These are phyloP conservation scores for Danaus plexippus DNA, from an alignment of 1,140 invertebrate genomes.

Conservation along the genomic window DNA sequence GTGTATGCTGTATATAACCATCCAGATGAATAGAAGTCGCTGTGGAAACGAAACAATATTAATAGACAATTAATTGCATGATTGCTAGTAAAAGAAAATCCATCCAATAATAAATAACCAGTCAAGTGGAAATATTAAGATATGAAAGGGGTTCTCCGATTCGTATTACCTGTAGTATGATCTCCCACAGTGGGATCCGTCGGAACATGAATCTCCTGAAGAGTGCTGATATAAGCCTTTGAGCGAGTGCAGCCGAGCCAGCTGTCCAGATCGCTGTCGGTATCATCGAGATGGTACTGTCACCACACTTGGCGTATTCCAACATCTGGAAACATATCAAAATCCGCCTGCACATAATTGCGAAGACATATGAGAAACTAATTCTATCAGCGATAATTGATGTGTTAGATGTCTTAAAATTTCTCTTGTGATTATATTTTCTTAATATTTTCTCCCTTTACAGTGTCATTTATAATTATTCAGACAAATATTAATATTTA, in stretches of 20 bases:
- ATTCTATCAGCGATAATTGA: too few species aligned
- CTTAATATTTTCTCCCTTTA: too few species aligned
- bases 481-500: too few species aligned
- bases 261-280: slow-evolving; percentile 52
- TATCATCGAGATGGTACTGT: slow-evolving; percentile 68
- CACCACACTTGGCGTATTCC: slow-evolving; percentile 61
- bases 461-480: too few species aligned
- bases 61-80: too few species aligned
- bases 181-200: slow-evolving; percentile 50
- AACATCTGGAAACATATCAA: slow-evolving; percentile 29
- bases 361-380: too few species aligned
- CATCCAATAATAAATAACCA: too few species aligned
- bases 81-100: too few species aligned
- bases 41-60: slow-evolving; percentile 21
- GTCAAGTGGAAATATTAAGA: too few species aligned
- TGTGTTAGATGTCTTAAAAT: too few species aligned
- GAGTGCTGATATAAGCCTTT: slow-evolving; percentile 36
- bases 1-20: slow-evolving; percentile 59
- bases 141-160: too few species aligned
- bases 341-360: background rate
- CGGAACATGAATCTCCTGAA: slow-evolving; percentile 55
- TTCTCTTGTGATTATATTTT: too few species aligned
- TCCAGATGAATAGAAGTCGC: slow-evolving; percentile 57
- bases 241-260: slow-evolving; percentile 46
- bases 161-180: slow-evolving; percentile 39